Conservation (phyloP, 2,888 invertebrate species). For the Sinelater perroti region DNA sequence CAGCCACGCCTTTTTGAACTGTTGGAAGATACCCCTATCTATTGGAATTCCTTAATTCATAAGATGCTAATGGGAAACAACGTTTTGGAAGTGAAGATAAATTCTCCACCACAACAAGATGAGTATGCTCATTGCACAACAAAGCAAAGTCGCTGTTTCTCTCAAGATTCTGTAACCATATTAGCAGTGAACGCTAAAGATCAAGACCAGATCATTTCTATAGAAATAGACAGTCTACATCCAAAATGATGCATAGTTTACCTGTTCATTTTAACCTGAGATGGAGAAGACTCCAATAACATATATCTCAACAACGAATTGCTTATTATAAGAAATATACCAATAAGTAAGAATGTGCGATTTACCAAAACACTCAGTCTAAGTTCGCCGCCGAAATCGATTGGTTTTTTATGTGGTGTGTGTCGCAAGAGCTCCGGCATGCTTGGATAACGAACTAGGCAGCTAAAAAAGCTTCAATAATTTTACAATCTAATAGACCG, state of each 20-base stretch:
- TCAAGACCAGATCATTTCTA: slow-evolving; percentile 64
- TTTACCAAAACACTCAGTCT: slow-evolving; percentile 60
- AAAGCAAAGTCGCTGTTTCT: slow-evolving; percentile 65
- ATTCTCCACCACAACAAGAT: slow-evolving; percentile 53
- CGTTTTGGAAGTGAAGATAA: slow-evolving; percentile 71
- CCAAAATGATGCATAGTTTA: slow-evolving; percentile 57
- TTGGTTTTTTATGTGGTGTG: slow-evolving; percentile 82
- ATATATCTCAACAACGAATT: too few species aligned
- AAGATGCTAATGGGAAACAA: slow-evolving; percentile 81
- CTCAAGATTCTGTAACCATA: slow-evolving; percentile 73
- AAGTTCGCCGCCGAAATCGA: slow-evolving; percentile 70
- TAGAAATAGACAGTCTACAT: slow-evolving; percentile 58
- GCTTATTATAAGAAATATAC: too few species aligned
- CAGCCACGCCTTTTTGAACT: slow-evolving; percentile 70
- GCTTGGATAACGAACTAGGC: slow-evolving; percentile 49
- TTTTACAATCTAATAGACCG: not conserved
- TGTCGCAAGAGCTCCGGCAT: slow-evolving; percentile 69
- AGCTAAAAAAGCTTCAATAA: not conserved
- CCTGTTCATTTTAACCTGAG: slow-evolving; percentile 54
- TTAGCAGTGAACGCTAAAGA: slow-evolving; percentile 74
- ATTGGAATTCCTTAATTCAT: slow-evolving; percentile 81
- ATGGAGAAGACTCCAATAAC: slow-evolving; percentile 47
- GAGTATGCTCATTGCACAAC: slow-evolving; percentile 80
- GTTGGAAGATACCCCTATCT: slow-evolving; percentile 73
- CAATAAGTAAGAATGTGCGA: slow-evolving; percentile 63